Base-by-base conservation (phyloP, 2,113 vertebrate species). In the Cervus canadensis region DNA sequence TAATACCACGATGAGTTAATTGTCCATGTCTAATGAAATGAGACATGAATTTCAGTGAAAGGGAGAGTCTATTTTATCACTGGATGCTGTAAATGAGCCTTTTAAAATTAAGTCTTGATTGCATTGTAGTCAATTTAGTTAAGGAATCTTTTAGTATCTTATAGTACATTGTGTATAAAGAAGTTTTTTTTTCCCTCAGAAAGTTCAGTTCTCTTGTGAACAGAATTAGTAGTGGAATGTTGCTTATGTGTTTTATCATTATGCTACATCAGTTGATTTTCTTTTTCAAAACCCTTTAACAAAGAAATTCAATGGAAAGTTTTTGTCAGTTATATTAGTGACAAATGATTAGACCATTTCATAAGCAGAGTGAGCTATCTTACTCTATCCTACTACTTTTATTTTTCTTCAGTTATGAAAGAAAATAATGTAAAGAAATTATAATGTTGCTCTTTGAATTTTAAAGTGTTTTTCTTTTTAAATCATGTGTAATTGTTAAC, bases 61-160 rank as follows among this genome's bases (percentile, higher is more conserved):
- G 45, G 50, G 60, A 93, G 76, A 96, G 88, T 96, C 89, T 81
- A 45, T 97, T 97, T 98, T 97, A 97, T 97, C 95, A 94, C 64
- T 97, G 62, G 87, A 83, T 96, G 57, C 71, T 97, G 60, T 98
- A 98, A 98, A 98, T 96, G 93, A 97, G 64, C 90, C 86, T 98
- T 94, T 98, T 97, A 97, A 98, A 96, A 96, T 98, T 95, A 94
- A 97, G 87, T 89, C 94, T 96, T 98, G 94, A 98, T 98, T 98
- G 96, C 93, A 97, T 98, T 97, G 71, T 36, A 94, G 90, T 98
- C 95, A 93, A 1, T 97, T 95, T 95, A 94, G 90, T 90, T 96
- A 96, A 94, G 92, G 97, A 92, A 89, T 97, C 95, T 97, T 96
- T 93, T 90, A 97, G 62, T 43, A 96, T 94, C 94, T 96, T 98